Percentiles rank a stretch among this genome's conserved stretches.
Evolutionary conservation across 2,113 vertebrate genomes (phyloP).

Genomic region (Malurus alboscapulatus): DNA sequence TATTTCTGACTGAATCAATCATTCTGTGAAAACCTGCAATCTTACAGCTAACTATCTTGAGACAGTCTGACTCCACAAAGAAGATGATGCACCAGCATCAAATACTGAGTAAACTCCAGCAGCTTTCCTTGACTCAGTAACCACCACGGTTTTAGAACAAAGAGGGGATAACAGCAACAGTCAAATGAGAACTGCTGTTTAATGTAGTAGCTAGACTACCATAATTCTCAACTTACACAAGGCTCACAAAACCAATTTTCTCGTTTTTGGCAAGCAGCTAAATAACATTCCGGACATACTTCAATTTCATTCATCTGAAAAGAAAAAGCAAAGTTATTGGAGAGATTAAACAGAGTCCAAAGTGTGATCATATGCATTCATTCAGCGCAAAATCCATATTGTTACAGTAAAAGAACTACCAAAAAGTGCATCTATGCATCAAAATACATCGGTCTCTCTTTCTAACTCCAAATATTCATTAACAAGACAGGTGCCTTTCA

Average conservation of each 20-base stretch:
- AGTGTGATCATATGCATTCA: not conserved
- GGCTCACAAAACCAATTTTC: constrained; percentile 99
- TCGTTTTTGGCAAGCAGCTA: constrained; percentile 98
- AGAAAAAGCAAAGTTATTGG: constrained; percentile 3
- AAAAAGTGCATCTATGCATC: not conserved
- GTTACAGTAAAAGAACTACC: not conserved
- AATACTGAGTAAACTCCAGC: not conserved
- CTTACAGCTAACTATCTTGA: not conserved
- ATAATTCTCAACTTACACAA: constrained; percentile 83
- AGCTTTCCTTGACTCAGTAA: not conserved
- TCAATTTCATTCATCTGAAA: constrained; percentile 99
- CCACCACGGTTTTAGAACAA: not conserved
- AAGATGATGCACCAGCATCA: not conserved
- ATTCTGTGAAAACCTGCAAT: not conserved
- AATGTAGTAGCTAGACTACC: not conserved
- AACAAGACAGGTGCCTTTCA: not conserved
- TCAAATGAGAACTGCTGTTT: not conserved
- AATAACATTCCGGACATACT: constrained; percentile 98
- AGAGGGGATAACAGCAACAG: not conserved
- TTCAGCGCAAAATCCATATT: not conserved
- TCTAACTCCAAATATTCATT: not conserved
- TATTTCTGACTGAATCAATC: not conserved
- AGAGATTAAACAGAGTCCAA: not conserved
- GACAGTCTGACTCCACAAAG: not conserved
- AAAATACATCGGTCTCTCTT: not conserved